Base-by-base conservation (phyloP, 2,888 invertebrate species). In the Heterodera filipjevi region DNA sequence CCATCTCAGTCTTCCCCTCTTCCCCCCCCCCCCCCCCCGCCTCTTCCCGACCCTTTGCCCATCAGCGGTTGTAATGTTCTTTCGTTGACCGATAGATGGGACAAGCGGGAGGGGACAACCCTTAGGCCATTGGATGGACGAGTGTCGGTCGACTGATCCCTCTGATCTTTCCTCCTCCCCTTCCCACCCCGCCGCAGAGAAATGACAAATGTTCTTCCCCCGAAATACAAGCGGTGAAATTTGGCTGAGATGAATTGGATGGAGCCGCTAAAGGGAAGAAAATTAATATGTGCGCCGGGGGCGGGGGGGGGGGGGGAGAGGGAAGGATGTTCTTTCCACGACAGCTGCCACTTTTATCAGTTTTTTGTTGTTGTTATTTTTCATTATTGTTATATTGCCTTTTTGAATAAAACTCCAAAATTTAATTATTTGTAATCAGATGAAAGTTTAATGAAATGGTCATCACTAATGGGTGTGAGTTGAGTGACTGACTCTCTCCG, bases 201-300 rank as follows among this genome's bases (percentile, higher is more conserved):
- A 59, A 68, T 68, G 68, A 68, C 68, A 68, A 68, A 68, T 68
- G 68, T 68, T 68, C 68, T 68, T 32, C 68, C 59, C 59, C 27
- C n/a, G 59, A 59, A 59, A 59, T 22, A 59, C 59, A 59, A 49
- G 27, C 59, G 59, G 27, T 19, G n/a, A 22, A 59, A 59, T 59
- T 59, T 59, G 59, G 59, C n/a, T 59, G 59, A 27, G 59, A 27
- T 49, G 68, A 30, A 19, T 35, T 35, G 19, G 68, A 68, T 22
- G 14, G 68, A 68, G 68, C 68, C 68, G 68, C 32, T 35, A 68
- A 68, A 68, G 68, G 68, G 68, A 27, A 27, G 68, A 35, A 68
- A 68, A 68, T 68, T 68, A 68, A 68, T 68, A 68, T 68, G 68
- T 68, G 33, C 68, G 59, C 12, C 12, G 59, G 10, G n/a, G 59